Conservation (phyloP, 2,888 invertebrate genomes). For the Plagodis dolabraria region DNA sequence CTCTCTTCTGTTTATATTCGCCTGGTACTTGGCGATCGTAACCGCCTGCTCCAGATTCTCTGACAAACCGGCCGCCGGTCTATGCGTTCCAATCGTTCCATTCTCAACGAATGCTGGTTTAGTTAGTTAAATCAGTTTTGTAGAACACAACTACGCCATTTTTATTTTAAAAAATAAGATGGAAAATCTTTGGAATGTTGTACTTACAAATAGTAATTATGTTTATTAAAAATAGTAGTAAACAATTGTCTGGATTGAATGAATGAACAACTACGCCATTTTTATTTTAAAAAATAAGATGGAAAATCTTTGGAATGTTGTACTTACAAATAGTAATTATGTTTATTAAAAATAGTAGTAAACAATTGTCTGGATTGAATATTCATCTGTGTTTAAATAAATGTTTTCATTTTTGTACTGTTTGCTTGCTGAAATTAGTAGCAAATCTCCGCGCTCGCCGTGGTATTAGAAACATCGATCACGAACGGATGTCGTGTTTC, state of each 20-base stretch:
- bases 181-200: neutral
- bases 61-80: slow-evolving; percentile 64
- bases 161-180: no score
- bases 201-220: neutral
- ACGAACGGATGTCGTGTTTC: neutral
- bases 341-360: no score
- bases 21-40: slow-evolving; percentile 82
- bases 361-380: no score
- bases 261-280: no score
- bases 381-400: no score
- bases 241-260: no score
- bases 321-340: neutral
- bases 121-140: no score
- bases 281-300: no score
- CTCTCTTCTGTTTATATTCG: slow-evolving; percentile 46
- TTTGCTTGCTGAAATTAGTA: neutral
- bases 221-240: no score
- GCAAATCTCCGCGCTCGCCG: neutral
- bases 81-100: slow-evolving; percentile 79
- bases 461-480: neutral
- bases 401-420: no score
- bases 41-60: slow-evolving; percentile 84
- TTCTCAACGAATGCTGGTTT: slow-evolving; percentile 10
- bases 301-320: neutral
- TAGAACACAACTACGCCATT: no score